Evolutionary conservation across 2,888 invertebrate species (phyloP), one percentile per base, ranked within the genome.

Genomic region (Mythimna lalbum): DNA sequence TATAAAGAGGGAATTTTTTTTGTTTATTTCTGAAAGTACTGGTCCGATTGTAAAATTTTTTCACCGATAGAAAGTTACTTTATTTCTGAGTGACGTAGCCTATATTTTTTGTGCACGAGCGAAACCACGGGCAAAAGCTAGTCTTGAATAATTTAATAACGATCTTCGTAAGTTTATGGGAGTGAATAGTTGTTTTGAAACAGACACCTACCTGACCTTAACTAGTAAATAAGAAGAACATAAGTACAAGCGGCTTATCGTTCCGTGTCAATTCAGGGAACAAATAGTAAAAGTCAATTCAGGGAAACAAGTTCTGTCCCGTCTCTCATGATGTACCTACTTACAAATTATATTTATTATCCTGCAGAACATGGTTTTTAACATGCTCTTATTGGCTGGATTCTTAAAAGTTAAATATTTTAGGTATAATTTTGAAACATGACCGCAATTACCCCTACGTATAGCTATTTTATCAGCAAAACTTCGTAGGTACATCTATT

Each of bases 201-300:
- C 17, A 23, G n/a, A 17, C 17, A 47, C 50, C 12, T 19, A 39
- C 21, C 17, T 60, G 78, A 60, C 53, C 60, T 60, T 63, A 56
- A 60, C 64, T 56, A 39, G 5, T 17, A 52, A 64, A 72, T 72
- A 52, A 52, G 19, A 56, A 36, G 36, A 64, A n/a, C 27, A 43
- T 60, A 27, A 21, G 59, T 63, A 43, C 72, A 78, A 64, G 60
- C 65, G 14, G 73, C 65, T 76, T 73, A 76, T 65, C 60, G 19
- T 56, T 64, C 23, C 56, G 23, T 78, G 65, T 61, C 73, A 61
- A 64, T n/a, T n/a, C n/a, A n/a, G n/a, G n/a, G n/a, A n/a, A n/a
- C n/a, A n/a, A n/a, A n/a, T 64, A 61, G 73, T 78, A 57, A 72
- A 78, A 73, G 47, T 65, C 39, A 52, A 78, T 50, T 57, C 53